phyloP scores from a whole-genome alignment of 2,113 vertebrate species.

The Neogale vison region DNA sequence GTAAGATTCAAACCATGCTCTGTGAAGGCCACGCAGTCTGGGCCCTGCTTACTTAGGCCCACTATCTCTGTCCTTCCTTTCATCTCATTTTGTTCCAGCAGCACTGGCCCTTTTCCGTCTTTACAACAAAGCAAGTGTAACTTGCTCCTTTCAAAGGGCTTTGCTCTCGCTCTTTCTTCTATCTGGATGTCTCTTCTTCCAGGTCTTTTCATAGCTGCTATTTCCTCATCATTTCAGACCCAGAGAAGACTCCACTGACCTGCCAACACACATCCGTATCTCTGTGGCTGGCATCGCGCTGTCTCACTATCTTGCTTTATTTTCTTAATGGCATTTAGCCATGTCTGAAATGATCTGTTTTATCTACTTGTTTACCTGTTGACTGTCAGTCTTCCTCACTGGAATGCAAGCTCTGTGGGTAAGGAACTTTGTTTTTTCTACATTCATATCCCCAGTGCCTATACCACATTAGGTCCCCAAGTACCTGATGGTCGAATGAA shows the following conservation, averaged over 20 bases:
- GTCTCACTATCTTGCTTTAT: background rate
- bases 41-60: background rate
- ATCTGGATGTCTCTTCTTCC: background rate
- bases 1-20: background rate
- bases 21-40: background rate
- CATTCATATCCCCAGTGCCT: background rate
- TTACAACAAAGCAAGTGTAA: background rate
- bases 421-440: background rate
- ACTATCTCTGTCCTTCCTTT: background rate
- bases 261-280: background rate
- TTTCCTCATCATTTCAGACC: background rate
- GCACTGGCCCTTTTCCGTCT: background rate
- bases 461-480: background rate
- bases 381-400: background rate
- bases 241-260: background rate
- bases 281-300: background rate
- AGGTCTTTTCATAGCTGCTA: background rate
- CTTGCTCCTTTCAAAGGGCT: background rate
- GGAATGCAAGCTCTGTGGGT: background rate
- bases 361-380: background rate
- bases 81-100: background rate
- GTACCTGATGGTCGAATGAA: background rate
- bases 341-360: background rate
- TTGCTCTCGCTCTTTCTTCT: background rate
- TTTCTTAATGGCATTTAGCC: constrained; percentile 10